Base-by-base conservation (phyloP, 2,888 invertebrate genomes). In the Cheilosia grossa region DNA sequence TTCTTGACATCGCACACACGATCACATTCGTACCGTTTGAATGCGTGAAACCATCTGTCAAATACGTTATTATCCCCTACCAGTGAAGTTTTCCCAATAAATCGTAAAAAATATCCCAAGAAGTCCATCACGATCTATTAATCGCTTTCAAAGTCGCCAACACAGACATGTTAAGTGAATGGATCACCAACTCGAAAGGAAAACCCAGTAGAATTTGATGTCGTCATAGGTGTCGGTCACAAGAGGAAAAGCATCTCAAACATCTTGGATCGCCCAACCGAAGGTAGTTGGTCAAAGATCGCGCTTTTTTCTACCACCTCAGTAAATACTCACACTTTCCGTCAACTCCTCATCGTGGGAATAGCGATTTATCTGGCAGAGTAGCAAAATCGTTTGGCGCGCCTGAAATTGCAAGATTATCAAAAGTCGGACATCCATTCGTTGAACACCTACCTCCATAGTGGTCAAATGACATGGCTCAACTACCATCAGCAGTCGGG, bases 391-490 rank as follows among this genome's bases (percentile, higher is more conserved):
- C 5, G 93, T 93, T 82, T 88, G 90, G 21, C 90, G 92, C 0
- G 92, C 92, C 91, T 92, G 79, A 9, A 79, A 79, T 33, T 13
- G 17, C 6, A 27, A 54, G 15, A 44, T 47, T 13, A 40, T 47
- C 3, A 44, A 44, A 17, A 27, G 1, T 4, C 30, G 21, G 10
- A 17, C 17, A 10, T 21, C 6, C 54, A 0, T 4, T 13, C 6
- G 40, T 30, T 44, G 10, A 1, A n/a, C 3, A 44, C 61, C 59
- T 79, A 92, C 93, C 91, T 93, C 93, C 0, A 89, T 88, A 0
- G 92, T 90, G 3, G 93, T 90, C 13, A 91, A 87, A 87, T 94
- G 93, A 70, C 93, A 93, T 0, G 93, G 93, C 88, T 94, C 94
- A 4, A 94, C 93, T 33, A 94, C 91, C 87, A 94, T 89, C 13